Conservation (phyloP, 2,888 invertebrate species). For the Monoplex corrugatus region DNA sequence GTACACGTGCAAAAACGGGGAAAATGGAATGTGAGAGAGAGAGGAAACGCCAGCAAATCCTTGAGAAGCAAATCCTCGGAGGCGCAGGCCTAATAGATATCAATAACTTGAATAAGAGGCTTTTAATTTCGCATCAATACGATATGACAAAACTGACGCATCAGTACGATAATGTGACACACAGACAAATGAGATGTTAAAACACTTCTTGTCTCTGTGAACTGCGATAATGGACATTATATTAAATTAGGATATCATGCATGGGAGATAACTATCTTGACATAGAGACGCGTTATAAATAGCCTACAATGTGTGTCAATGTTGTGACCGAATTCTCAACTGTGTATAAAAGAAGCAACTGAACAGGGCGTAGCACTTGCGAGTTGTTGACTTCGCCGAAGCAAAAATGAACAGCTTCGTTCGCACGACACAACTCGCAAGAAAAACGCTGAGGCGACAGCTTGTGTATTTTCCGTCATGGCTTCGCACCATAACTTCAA, state of each 20-base stretch:
- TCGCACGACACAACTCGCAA: background rate
- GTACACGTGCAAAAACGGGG: too few species aligned
- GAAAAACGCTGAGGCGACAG: background rate
- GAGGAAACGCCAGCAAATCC: too few species aligned
- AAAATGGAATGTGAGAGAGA: too few species aligned
- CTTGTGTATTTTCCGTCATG: background rate
- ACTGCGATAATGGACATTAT: background rate
- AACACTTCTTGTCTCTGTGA: too few species aligned
- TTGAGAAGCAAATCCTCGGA: too few species aligned
- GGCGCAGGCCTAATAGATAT: too few species aligned
- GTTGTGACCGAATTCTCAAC: background rate
- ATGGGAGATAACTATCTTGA: background rate
- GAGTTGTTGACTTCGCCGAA: background rate
- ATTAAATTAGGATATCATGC: background rate
- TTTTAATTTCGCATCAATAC: too few species aligned
- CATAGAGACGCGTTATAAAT: background rate
- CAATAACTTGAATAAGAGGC: too few species aligned
- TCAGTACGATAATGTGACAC: too few species aligned
- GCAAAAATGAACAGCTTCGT: background rate
- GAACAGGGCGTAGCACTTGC: background rate
- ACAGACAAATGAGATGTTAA: too few species aligned
- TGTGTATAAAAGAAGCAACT: background rate
- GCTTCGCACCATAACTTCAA: slow-evolving; percentile 53
- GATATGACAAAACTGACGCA: too few species aligned
- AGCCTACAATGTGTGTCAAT: background rate